Percentiles rank a stretch among this genome's conserved stretches.
Conservation (phyloP, 1,140 invertebrate species). For the Alviniconcha marisindica region DNA sequence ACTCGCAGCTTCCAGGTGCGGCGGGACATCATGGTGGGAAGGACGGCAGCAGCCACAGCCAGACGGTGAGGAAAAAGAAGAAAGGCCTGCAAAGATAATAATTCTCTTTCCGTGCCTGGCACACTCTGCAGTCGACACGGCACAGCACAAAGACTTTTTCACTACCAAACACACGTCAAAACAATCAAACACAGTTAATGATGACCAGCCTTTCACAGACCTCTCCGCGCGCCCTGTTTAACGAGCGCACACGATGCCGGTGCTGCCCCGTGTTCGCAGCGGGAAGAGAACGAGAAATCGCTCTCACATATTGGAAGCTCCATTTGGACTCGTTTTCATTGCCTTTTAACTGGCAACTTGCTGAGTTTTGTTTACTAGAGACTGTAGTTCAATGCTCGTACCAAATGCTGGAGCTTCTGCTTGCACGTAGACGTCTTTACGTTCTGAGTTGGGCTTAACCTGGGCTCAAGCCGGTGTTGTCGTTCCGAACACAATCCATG, state of each 20-base stretch:
- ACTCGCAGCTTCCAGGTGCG: too few species aligned
- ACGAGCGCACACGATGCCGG: not conserved
- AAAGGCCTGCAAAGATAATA: too few species aligned
- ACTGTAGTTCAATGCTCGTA: not conserved
- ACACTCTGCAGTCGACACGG: not conserved
- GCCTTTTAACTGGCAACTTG: not conserved
- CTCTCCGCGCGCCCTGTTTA: not conserved
- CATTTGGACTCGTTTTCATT: not conserved
- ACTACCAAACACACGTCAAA: slow-evolving; percentile 3
- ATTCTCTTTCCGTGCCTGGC: not conserved
- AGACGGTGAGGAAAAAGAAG: too few species aligned
- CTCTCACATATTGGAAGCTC: not conserved
- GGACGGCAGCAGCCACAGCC: too few species aligned
- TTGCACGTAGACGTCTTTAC: too few species aligned
- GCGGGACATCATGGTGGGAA: too few species aligned
- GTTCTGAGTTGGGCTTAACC: too few species aligned
- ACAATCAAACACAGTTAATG: not conserved
- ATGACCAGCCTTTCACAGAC: not conserved
- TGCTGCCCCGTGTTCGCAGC: not conserved
- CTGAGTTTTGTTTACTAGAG: not conserved
- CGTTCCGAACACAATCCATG: too few species aligned
- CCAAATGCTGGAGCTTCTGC: not conserved
- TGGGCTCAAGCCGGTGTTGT: too few species aligned
- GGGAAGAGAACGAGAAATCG: not conserved
- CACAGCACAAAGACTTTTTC: not conserved